Conservation (phyloP, 1,140 invertebrate species). For the Eriocheir sinensis region DNA sequence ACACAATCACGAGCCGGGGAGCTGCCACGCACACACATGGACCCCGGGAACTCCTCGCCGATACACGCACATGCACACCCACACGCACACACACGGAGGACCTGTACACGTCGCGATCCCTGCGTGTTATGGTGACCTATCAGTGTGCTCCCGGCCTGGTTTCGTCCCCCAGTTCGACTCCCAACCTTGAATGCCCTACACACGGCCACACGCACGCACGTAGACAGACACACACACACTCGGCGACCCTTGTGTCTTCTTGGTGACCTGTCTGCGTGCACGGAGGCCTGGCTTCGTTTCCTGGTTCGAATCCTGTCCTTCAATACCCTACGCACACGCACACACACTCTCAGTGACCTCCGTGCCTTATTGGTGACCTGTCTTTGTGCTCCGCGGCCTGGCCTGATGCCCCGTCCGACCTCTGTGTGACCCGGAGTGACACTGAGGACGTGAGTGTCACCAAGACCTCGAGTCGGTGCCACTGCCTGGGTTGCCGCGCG, state of each 20-base stretch:
- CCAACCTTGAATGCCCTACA: no score
- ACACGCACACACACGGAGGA: slow-evolving; percentile 34
- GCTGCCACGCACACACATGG: background rate
- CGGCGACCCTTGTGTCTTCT: background rate
- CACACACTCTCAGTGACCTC: no score
- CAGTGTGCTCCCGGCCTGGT: no score
- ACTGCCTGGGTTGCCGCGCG: background rate
- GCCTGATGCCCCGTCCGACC: background rate
- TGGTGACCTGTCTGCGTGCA: background rate
- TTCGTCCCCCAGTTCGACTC: no score
- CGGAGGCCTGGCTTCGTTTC: background rate
- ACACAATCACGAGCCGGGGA: background rate
- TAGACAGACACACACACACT: background rate
- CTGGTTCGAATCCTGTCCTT: background rate
- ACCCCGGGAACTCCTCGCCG: background rate
- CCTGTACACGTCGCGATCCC: no score
- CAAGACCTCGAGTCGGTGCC: slow-evolving; percentile 9
- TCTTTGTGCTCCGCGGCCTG: background rate
- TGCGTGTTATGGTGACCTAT: no score
- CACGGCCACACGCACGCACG: background rate
- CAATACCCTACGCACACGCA: background rate
- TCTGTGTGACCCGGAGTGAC: background rate
- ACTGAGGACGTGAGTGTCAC: background rate
- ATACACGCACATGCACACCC: slow-evolving; percentile 1
- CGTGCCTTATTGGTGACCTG: background rate